A percentile compares a stretch with the other conserved stretches of the same genome.
Evolutionary conservation across 2,888 invertebrate species (phyloP).

Genomic region (Drosophila borborema): DNA sequence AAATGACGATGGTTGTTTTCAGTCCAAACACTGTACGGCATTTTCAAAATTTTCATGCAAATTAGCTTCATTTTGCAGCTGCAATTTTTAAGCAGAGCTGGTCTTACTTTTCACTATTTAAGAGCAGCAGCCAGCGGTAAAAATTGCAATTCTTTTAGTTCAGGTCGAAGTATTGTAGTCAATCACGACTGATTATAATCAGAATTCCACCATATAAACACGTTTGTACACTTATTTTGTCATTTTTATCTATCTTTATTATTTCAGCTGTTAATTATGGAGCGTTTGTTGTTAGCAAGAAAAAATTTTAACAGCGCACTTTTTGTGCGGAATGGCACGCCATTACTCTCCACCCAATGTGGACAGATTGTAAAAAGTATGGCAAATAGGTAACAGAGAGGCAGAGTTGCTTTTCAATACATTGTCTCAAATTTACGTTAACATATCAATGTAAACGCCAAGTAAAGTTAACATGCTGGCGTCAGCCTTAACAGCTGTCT

Average conservation of each 20-base stretch:
- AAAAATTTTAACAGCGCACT: conserved; percentile 63
- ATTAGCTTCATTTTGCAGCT: conserved; percentile 45
- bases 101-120: conserved; percentile 62
- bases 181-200: conserved; percentile 10
- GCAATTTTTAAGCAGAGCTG: conserved; percentile 50
- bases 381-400: conserved; percentile 15
- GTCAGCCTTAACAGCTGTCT: conserved; percentile 18
- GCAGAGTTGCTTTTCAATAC: conserved; percentile 16
- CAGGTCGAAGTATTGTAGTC: conserved; percentile 17
- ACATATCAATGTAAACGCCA: not conserved
- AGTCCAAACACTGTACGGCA: not conserved
- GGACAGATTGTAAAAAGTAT: conserved; percentile 31
- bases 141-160: conserved; percentile 45
- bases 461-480: conserved; percentile 12
- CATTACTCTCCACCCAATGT: conserved; percentile 59
- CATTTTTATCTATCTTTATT: conserved; percentile 48
- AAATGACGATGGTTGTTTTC: conserved; percentile 15
- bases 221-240: conserved; percentile 30
- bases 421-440: conserved; percentile 5
- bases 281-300: conserved; percentile 58
- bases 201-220: conserved; percentile 21
- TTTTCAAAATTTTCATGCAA: conserved; percentile 30
- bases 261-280: conserved; percentile 23
- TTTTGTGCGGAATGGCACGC: conserved; percentile 75
- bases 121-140: conserved; percentile 53